Conservation (phyloP, 2,113 vertebrate genomes). For the Ascaphus truei region DNA sequence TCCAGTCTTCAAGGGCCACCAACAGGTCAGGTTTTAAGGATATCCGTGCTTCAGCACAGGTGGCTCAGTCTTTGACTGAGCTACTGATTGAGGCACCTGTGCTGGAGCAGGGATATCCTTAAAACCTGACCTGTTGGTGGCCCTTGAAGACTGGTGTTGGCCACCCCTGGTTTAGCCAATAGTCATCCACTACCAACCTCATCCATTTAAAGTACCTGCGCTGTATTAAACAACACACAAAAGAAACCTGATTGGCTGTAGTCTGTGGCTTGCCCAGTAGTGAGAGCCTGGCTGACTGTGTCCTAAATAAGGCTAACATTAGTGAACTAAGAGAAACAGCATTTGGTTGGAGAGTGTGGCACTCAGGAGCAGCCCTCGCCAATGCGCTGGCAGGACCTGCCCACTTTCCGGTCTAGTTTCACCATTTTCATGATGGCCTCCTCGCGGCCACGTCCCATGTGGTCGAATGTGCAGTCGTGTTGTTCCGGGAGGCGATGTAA, state of each 20-base stretch:
- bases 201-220: slow-evolving; percentile 11
- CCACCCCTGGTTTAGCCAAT: slow-evolving; percentile 66
- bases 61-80: too few species aligned
- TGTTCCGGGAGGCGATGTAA: slow-evolving; percentile 95
- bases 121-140: too few species aligned
- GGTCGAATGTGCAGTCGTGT: slow-evolving; percentile 94
- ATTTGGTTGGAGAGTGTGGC: slow-evolving; percentile 65
- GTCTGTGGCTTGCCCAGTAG: slow-evolving; percentile 79
- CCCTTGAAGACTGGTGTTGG: too few species aligned
- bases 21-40: too few species aligned
- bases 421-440: slow-evolving; percentile 98
- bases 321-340: slow-evolving; percentile 77
- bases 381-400: slow-evolving; percentile 97
- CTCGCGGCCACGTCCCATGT: slow-evolving; percentile 93
- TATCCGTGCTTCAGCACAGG: too few species aligned
- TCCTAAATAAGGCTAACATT: slow-evolving; percentile 86
- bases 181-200: slow-evolving; percentile 71
- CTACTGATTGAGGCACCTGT: too few species aligned
- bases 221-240: slow-evolving; percentile 22
- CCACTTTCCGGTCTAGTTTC: slow-evolving; percentile 97
- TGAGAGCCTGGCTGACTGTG: slow-evolving; percentile 80
- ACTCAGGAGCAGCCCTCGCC: slow-evolving; percentile 96
- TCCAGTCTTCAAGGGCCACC: too few species aligned
- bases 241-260: slow-evolving; percentile 74
- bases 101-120: too few species aligned